These are phyloP conservation scores for Micronisus gabar DNA, from an alignment of 2,113 vertebrate genomes.

Conservation along the genomic window DNA sequence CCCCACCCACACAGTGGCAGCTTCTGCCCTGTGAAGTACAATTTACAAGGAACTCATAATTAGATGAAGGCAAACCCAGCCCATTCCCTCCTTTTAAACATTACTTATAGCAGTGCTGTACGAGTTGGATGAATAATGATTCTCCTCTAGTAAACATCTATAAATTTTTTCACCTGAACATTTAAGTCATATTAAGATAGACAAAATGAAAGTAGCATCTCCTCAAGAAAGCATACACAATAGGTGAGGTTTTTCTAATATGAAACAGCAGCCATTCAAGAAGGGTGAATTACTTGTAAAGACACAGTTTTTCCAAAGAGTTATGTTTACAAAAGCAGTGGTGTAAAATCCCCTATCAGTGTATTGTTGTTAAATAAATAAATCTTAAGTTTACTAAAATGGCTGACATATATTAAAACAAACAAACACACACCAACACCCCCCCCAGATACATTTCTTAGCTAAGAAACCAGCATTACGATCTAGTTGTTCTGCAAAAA, in stretches of 20 bases:
- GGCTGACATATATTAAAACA: not conserved
- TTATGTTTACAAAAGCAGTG: not conserved
- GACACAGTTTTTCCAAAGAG: not conserved
- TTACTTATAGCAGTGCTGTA: not conserved
- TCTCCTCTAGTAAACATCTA: not conserved
- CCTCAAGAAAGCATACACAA: not conserved
- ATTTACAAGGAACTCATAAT: not conserved
- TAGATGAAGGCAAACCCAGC: not conserved
- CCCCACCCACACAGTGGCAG: not conserved
- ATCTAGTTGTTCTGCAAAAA: not conserved
- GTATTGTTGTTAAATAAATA: not conserved
- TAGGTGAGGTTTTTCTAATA: not conserved
- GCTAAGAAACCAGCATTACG: not conserved
- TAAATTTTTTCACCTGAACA: not conserved
- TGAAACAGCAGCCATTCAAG: not conserved
- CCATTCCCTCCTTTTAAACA: not conserved
- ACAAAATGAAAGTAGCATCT: not conserved
- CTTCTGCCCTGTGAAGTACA: not conserved
- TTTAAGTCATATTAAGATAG: not conserved
- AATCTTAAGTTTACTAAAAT: not conserved
- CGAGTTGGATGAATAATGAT: not conserved
- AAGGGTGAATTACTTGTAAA: not conserved
- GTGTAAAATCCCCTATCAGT: not conserved
- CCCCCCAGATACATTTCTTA: not conserved
- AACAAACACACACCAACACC: not conserved